These are phyloP conservation scores for Ahaetulla prasina DNA, from an alignment of 2,113 vertebrate species.

Conservation along the genomic window DNA sequence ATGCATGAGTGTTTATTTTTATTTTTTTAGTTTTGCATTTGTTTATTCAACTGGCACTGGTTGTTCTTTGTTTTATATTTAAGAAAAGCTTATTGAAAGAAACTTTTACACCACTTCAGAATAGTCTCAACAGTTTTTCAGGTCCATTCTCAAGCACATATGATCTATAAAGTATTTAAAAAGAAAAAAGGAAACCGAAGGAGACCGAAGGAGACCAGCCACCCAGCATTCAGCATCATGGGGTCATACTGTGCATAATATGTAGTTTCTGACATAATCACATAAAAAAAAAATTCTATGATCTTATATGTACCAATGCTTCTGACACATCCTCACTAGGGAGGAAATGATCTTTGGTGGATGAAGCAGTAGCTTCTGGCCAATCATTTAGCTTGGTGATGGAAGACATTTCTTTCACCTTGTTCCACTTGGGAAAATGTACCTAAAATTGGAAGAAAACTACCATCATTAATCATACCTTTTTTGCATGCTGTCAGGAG, in stretches of 20 bases:
- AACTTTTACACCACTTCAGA: neutral
- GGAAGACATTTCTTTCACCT: slow-evolving; percentile 27
- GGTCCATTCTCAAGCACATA: neutral
- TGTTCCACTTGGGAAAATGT: slow-evolving; percentile 20
- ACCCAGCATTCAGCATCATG: neutral
- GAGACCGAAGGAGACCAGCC: neutral
- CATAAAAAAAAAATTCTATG: neutral
- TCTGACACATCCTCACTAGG: slow-evolving; percentile 25
- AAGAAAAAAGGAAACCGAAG: neutral
- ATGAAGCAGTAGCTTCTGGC: neutral
- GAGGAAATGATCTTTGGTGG: slow-evolving; percentile 27
- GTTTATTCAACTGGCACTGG: neutral
- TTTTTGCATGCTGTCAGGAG: slow-evolving; percentile 29
- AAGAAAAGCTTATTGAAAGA: neutral
- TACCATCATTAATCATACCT: slow-evolving; percentile 43
- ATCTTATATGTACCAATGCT: neutral
- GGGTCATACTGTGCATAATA: neutral
- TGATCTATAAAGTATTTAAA: neutral
- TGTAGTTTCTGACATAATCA: neutral
- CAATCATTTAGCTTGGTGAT: slow-evolving; percentile 8
- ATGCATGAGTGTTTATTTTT: neutral
- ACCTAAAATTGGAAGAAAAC: slow-evolving; percentile 29
- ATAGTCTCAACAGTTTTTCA: neutral
- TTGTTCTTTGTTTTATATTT: neutral
- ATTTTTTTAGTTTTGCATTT: neutral